Evolutionary conservation across 2,113 vertebrate genomes (phyloP), one percentile per base, ranked within the genome.

Genomic region (Strix uralensis): DNA sequence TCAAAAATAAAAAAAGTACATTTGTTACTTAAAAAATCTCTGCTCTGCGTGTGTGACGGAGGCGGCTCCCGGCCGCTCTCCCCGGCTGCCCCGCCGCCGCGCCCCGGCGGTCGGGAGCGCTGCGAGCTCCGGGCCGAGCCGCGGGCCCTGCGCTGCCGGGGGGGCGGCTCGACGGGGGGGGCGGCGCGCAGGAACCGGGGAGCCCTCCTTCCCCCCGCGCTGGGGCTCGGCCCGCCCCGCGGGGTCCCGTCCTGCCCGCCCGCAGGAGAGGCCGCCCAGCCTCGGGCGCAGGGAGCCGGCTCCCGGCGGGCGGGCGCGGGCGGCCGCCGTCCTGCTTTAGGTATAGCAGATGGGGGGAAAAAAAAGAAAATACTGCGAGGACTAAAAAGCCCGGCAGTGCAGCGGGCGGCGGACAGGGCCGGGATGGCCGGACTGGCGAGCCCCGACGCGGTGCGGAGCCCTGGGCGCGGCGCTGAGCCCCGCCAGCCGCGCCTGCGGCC

Each of bases 1-100:
- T 98, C 97, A 97, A 95, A 98, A 98, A 98, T 97, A 97, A 98
- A 97, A 97, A 97, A 72, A 77, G 78, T 96, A 89, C 87, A 73
- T 97, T 96, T 96, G 95, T 96, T 97, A 94, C 95, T 93, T 92
- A 27, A 94, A 96, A 94, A 96, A 95, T 93, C 96, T 95, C 86
- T 30, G 2, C 77, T 93, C 42, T 95, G 65, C 58, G 13, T 80
- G 58, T 92, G 84, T 62, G 92, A 83, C 40, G 81, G 80, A 36
- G 70, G 47, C 30, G 61, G 73, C 29, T 94, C 67, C 74, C n/a
- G 67, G 66, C 27, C 44, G 12, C 51, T 63, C 73, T 34, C 54
- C 34, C 34, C 46, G 21, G 46, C 61, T 59, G 44, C 59, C 58
- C 46, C 46, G 38, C 2, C 46, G 36, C 49, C 25, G 49, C 23